Conservation (phyloP, 2,888 invertebrate genomes). For the Pachymerium ferrugineum region DNA sequence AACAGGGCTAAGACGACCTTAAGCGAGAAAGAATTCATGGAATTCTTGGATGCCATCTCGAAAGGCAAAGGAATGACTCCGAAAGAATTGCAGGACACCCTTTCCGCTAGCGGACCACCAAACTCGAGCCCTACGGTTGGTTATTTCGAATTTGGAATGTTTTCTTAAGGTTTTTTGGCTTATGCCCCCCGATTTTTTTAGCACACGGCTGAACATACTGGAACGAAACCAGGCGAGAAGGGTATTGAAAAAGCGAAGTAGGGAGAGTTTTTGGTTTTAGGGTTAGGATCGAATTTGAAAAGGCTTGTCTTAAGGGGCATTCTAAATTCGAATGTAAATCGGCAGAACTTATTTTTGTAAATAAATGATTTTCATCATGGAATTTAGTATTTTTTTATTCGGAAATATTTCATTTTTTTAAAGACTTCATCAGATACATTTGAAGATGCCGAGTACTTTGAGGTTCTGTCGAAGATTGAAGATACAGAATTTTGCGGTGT, state of each 20-base stretch:
- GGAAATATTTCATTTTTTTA: neutral
- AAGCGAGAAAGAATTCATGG: neutral
- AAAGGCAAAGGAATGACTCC: slow-evolving; percentile 3
- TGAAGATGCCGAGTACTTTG: neutral
- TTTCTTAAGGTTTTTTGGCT: neutral
- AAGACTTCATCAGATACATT: too few species aligned
- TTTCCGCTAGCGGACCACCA: neutral
- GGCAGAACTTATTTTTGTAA: too few species aligned
- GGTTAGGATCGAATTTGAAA: neutral
- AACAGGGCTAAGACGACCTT: neutral
- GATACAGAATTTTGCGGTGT: neutral
- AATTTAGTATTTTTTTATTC: neutral
- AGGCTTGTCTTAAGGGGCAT: neutral
- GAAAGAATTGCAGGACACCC: neutral
- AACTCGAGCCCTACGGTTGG: slow-evolving; percentile 4
- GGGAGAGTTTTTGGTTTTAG: neutral
- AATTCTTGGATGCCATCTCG: neutral
- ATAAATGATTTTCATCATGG: too few species aligned
- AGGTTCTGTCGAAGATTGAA: neutral
- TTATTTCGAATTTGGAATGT: neutral
- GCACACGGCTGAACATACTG: neutral
- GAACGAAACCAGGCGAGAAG: neutral
- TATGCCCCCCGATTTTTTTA: neutral
- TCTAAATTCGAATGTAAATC: slow-evolving; percentile 1
- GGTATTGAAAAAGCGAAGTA: slow-evolving; percentile 9